Evolutionary conservation across 2,113 vertebrate genomes (phyloP), one percentile per base, ranked within the genome.

Genomic region (Eulemur rufifrons): DNA sequence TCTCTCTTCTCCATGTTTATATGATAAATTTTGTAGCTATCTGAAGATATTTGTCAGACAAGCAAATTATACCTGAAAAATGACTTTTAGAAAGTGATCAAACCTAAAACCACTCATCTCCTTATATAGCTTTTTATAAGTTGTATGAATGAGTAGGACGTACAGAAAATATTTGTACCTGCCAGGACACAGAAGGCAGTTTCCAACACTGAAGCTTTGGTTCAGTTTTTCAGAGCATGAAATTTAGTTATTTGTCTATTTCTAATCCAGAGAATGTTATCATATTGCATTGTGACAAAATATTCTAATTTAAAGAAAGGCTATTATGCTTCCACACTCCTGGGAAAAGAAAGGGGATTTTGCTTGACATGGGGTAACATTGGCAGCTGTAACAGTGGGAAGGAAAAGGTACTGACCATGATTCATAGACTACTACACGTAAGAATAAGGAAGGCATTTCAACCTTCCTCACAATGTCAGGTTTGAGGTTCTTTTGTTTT

Each of bases 31-130:
- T 39, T 93, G 15, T 47, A 88, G 73, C 47, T 82, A 80, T 74
- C 18, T 83, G 66, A 89, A 89, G 64, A 56, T 84, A 86, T 27
- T 95, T 87, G 76, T 84, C 69, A 85, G 68, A 87, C 25, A 76
- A 69, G 39, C 21, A 95, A 93, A 92, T 64, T 78, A 94, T 45
- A 88, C 8, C 52, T 63, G 21, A 94, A 95, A 91, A 96, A 94
- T 66, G 15, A 83, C 86, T 66, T 89, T 89, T 66, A 94, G 61
- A 90, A 92, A 95, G 61, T 6, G 14, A 68, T 32, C 63, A 63
- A 86, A 84, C 23, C 59, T 64, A 81, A 95, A 90, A 91, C 37
- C 50, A 76, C 20, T 89, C 39, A 61, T 27, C 61, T 82, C 20
- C 61, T 61, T 29, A 52, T 0, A 39, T 1, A 52, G 47, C 27